Base-by-base conservation (phyloP, 2,113 vertebrate species). In the Pogonocichla stellata region DNA sequence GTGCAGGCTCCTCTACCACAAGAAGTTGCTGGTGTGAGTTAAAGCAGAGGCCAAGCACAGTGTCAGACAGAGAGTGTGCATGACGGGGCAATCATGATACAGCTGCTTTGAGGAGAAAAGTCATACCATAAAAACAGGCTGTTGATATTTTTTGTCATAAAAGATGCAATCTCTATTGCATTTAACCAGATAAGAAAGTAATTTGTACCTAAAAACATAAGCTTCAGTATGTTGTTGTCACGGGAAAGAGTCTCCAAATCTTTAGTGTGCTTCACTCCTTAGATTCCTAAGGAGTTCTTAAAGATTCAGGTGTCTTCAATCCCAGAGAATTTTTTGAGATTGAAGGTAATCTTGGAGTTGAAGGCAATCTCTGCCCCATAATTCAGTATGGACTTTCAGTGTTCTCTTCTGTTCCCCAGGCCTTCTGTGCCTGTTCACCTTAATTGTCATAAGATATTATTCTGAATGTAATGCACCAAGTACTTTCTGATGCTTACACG, bases 391-490 rank as follows among this genome's bases (percentile, higher is more conserved):
- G 5, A 33, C 16, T 93, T 83, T 64, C 38, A 82, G 36, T 69
- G 0, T 0, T 80, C 29, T 77, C 6, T 56, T 86, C 26, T 86
- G 42, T 86, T 84, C 10, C 58, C 47, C 42, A 90, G 25, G 40
- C 40, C 92, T 82, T 75, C 14, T 79, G 28, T 57, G 61, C 2
- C 19, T 53, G 8, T 85, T 57, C 61, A 65, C 50, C 25, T 54
- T 74, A 95, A 97, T 95, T 60, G 26, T 67, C 28, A 88, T 79
- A 48, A 42, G 14, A 17, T 82, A 20, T 51, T 34, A 95, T 96
- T 97, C 80, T 87, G 53, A 97, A 94, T 88, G 92, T 94, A 97
- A 96, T 66, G 82, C 61, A 92, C 73, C 60, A 92, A 95, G 29
- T 66, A 80, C 64, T 95, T 95, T 86, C 42, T 95, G 72, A 67